These are phyloP conservation scores for Coptotermes formosanus DNA, from an alignment of 1,140 invertebrate species.

Conservation along the genomic window DNA sequence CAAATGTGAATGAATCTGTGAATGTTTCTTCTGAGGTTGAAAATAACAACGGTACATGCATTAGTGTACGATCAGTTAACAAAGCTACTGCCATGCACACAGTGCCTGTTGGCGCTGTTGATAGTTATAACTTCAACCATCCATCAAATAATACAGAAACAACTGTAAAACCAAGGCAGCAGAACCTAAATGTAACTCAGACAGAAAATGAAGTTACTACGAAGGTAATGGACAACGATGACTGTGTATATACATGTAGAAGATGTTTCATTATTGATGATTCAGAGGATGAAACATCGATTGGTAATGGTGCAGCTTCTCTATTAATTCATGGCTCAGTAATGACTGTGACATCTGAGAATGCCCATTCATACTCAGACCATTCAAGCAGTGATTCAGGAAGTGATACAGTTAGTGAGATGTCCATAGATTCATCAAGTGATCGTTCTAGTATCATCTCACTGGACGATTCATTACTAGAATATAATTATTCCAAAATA, in stretches of 20 bases:
- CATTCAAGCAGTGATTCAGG: slow-evolving; percentile 54
- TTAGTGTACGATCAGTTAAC: not conserved
- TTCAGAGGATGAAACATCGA: slow-evolving; percentile 33
- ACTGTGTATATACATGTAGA: slow-evolving; percentile 33
- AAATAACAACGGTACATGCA: not conserved
- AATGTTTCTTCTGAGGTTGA: not conserved
- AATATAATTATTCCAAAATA: slow-evolving; percentile 22
- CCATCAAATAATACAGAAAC: slow-evolving; percentile 27
- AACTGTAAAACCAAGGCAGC: not conserved
- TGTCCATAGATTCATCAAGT: slow-evolving; percentile 57
- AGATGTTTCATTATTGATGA: slow-evolving; percentile 32
- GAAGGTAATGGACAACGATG: not conserved
- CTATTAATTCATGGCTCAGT: not conserved
- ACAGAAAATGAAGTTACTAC: not conserved
- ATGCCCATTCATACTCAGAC: slow-evolving; percentile 42
- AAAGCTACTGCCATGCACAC: slow-evolving; percentile 50
- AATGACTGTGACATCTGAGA: slow-evolving; percentile 34
- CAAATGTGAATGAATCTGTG: not conserved
- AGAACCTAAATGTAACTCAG: not conserved
- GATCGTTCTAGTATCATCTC: slow-evolving; percentile 57
- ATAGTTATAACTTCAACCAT: slow-evolving; percentile 27
- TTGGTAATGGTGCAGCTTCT: not conserved
- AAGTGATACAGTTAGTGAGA: slow-evolving; percentile 56
- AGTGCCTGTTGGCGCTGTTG: slow-evolving; percentile 48
- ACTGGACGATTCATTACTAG: slow-evolving; percentile 47